Evolutionary conservation across 2,113 vertebrate species (phyloP).

Genomic region (Etheostoma spectabile): DNA sequence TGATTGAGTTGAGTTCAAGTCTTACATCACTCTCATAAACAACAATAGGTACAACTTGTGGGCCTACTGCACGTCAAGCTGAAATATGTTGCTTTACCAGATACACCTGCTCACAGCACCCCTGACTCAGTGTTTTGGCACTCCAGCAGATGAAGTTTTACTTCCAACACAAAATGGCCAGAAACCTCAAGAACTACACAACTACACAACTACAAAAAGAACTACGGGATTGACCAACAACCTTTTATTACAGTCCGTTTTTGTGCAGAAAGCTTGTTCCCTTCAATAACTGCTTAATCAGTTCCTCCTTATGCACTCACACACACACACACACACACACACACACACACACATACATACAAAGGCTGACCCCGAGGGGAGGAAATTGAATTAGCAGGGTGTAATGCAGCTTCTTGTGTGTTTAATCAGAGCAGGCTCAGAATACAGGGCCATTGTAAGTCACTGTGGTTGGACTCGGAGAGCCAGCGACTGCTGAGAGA

Average conservation of each 20-base stretch:
- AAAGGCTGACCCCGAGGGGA: conserved; percentile 61
- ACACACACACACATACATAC: conserved; percentile 48
- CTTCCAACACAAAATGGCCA: background rate
- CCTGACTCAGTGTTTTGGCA: background rate
- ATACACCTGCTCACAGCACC: background rate
- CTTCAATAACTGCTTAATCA: conserved; percentile 54
- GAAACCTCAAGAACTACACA: background rate
- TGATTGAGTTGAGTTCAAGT: background rate
- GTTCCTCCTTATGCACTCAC: conserved; percentile 44
- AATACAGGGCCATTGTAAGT: conserved; percentile 76
- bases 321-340: conserved; percentile 47
- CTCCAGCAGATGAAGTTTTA: background rate
- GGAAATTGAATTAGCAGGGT: conserved; percentile 81
- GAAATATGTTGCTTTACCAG: background rate
- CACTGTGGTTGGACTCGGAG: conserved; percentile 53
- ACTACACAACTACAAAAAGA: background rate
- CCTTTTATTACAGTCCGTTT: background rate
- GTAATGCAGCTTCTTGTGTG: conserved; percentile 80
- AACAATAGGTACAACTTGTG: background rate
- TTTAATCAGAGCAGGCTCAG: conserved; percentile 76
- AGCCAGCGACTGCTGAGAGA: conserved; percentile 64
- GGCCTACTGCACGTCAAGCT: background rate
- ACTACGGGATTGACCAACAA: conserved; percentile 4
- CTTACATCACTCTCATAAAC: background rate
- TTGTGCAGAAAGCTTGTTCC: conserved; percentile 49